A percentile compares a stretch with the other conserved stretches of the same genome.
Conservation (phyloP, 2,888 invertebrate species). For the Steinernema carpocapsae region DNA sequence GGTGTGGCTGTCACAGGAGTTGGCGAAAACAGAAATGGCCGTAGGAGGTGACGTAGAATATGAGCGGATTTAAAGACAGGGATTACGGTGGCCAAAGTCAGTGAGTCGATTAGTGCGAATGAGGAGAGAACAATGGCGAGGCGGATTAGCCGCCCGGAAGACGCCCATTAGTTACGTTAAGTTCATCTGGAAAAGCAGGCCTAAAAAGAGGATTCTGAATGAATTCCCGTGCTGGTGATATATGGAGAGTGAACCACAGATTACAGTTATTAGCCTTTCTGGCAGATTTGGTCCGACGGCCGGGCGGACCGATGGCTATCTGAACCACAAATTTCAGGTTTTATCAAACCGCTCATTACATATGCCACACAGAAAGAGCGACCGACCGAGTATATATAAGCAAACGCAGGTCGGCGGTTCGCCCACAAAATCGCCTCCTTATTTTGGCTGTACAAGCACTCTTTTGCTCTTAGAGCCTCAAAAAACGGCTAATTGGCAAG, state of each 20-base stretch:
- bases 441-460: too few species aligned
- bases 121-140: neutral
- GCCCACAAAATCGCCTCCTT: neutral
- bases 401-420: neutral
- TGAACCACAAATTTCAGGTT: slow-evolving; percentile 27
- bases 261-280: slow-evolving; percentile 11
- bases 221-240: neutral
- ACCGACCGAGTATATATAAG: slow-evolving; percentile 25
- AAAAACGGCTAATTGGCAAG: slow-evolving; percentile 11
- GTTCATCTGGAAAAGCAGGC: neutral
- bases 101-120: neutral
- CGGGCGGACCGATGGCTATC: slow-evolving; percentile 26
- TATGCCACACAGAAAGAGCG: neutral
- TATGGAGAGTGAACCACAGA: slow-evolving; percentile 5
- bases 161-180: slow-evolving; percentile 5
- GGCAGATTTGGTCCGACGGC: neutral
- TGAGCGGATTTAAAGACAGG: neutral
- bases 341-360: slow-evolving; percentile 31
- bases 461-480: neutral
- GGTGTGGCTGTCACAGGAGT: neutral
- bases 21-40: neutral
- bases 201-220: too few species aligned
- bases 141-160: neutral
- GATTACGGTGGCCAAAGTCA: slow-evolving; percentile 1
- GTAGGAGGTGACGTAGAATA: neutral